phyloP scores from a whole-genome alignment of 2,797 vertebrate species.

The Gouania willdenowi region DNA sequence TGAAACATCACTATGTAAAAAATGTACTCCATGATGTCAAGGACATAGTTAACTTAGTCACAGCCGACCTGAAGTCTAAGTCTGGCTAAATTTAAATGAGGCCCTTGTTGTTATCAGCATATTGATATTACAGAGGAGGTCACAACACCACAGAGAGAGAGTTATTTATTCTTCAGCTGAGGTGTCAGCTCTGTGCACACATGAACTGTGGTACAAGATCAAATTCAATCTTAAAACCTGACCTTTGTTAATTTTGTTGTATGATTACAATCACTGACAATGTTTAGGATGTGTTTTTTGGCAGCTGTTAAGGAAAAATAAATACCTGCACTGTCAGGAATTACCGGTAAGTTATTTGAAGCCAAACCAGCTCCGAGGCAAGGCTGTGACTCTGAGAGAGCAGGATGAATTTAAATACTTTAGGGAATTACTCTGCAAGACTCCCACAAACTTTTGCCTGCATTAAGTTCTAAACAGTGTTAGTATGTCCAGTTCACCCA shows the following conservation, averaged over 20 bases:
- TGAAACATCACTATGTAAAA: constrained; percentile 46
- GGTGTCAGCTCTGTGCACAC: too few species aligned
- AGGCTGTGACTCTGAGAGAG: not conserved
- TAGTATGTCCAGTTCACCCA: not conserved
- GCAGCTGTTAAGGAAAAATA: constrained; percentile 46
- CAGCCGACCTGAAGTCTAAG: constrained; percentile 30
- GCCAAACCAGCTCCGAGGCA: not conserved
- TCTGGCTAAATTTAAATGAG: constrained; percentile 63
- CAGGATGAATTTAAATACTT: constrained; percentile 17
- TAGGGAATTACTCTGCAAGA: not conserved
- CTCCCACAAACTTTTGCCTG: constrained; percentile 7
- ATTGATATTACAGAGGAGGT: constrained; percentile 41
- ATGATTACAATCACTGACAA: constrained; percentile 16
- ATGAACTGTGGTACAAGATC: too few species aligned
- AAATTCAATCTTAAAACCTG: not conserved
- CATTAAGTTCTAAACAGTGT: not conserved
- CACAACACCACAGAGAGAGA: constrained; percentile 17
- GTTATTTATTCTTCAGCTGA: constrained; percentile 7
- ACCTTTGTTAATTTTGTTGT: constrained; percentile 1
- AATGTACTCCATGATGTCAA: constrained; percentile 56
- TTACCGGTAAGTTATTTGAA: constrained; percentile 5
- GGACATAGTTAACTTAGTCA: constrained; percentile 37
- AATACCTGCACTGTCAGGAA: constrained; percentile 29
- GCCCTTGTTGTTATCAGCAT: constrained; percentile 64
- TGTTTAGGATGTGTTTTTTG: constrained; percentile 38